phyloP scores from a whole-genome alignment of 2,888 invertebrate genomes.

The Tethea ocularis region DNA sequence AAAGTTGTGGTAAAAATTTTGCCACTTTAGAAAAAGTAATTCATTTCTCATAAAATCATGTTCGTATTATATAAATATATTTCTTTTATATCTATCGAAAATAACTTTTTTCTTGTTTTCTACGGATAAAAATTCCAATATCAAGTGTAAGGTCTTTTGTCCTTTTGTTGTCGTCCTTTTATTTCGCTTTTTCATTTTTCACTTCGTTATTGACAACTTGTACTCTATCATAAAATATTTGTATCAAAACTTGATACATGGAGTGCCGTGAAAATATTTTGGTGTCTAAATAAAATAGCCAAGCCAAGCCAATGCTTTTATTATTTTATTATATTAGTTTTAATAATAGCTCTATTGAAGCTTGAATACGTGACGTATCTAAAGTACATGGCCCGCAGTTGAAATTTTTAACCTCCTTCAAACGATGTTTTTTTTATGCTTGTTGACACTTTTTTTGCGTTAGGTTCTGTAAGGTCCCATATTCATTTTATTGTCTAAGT shows the following conservation, averaged over 20 bases:
- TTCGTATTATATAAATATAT: too few species aligned
- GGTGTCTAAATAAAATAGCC: background rate
- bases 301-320: too few species aligned
- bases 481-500: too few species aligned
- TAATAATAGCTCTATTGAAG: background rate
- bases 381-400: too few species aligned
- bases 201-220: background rate
- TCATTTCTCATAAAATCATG: too few species aligned
- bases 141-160: background rate
- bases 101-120: background rate
- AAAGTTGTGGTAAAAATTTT: too few species aligned
- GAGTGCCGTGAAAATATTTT: background rate
- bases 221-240: background rate
- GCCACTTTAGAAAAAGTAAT: too few species aligned
- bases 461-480: too few species aligned
- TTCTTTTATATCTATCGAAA: background rate
- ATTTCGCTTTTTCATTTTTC: background rate
- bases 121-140: background rate
- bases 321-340: background rate
- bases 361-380: background rate
- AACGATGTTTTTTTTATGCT: too few species aligned
- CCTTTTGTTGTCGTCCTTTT: background rate
- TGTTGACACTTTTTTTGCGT: too few species aligned
- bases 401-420: too few species aligned
- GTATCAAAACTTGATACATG: background rate